Evolutionary conservation across 2,888 invertebrate genomes (phyloP).

Genomic region (Mythimna impura): DNA sequence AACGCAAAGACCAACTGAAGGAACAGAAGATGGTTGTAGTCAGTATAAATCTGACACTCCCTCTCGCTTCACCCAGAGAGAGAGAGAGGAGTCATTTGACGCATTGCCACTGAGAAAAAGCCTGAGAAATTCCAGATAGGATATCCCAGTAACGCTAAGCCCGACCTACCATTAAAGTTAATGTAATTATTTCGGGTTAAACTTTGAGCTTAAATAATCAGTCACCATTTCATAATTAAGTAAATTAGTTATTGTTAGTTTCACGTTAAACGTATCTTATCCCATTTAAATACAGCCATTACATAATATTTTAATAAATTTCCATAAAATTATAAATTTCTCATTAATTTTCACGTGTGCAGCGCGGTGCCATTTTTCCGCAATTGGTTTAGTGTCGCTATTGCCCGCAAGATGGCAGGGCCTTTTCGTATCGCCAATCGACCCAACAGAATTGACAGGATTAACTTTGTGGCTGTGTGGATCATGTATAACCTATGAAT

Average conservation of each 20-base stretch:
- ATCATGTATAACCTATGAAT: constrained; percentile 43
- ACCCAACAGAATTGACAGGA: constrained; percentile 20
- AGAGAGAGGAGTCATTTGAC: no score
- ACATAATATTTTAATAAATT: neutral
- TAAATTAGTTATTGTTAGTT: constrained; percentile 1
- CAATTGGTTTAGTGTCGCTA: constrained; percentile 29
- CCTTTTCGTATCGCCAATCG: constrained; percentile 31
- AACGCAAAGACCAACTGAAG: no score
- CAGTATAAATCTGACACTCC: no score
- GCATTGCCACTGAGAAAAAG: no score
- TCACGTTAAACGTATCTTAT: constrained; percentile 13
- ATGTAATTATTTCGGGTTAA: neutral
- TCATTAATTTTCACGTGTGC: neutral
- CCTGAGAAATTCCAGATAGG: no score
- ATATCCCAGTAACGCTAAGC: neutral
- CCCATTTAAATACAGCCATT: neutral
- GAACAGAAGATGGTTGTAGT: no score
- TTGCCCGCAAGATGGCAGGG: constrained; percentile 52
- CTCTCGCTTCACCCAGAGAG: no score
- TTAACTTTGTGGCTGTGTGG: constrained; percentile 27
- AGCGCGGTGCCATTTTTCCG: neutral
- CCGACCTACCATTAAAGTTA: neutral
- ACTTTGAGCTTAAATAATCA: constrained; percentile 13
- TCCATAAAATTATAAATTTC: neutral
- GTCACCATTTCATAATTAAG: constrained; percentile 25